phyloP scores from a whole-genome alignment of 2,113 vertebrate genomes.

The Chaenogobius annularis region DNA sequence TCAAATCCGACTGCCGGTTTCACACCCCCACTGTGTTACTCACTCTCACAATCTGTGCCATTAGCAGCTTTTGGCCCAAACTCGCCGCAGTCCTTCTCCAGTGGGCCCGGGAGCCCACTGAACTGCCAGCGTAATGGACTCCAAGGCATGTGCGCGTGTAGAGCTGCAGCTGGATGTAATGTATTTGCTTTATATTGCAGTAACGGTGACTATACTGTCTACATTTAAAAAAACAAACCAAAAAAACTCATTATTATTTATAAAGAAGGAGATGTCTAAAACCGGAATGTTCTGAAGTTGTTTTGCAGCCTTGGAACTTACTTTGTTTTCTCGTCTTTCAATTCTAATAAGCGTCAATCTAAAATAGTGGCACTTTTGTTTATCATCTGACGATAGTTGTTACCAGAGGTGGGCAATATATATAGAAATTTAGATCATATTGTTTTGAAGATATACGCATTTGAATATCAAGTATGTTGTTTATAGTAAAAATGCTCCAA shows the following conservation, averaged over 20 bases:
- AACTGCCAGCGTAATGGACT: conserved; percentile 50
- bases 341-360: too few species aligned
- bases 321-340: too few species aligned
- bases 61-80: conserved; percentile 62
- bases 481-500: too few species aligned
- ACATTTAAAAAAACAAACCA: background rate
- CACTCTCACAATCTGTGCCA: conserved; percentile 55
- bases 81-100: conserved; percentile 54
- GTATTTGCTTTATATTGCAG: background rate
- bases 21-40: conserved; percentile 52
- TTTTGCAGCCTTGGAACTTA: background rate
- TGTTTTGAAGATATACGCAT: too few species aligned
- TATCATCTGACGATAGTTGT: background rate
- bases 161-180: conserved; percentile 26
- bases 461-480: too few species aligned
- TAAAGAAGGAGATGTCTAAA: background rate
- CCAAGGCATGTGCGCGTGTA: conserved; percentile 2
- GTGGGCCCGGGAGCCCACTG: conserved; percentile 46
- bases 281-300: background rate
- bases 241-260: background rate
- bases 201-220: background rate
- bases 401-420: background rate
- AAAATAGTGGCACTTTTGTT: too few species aligned
- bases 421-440: too few species aligned
- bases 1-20: conserved; percentile 37